phyloP scores from a whole-genome alignment of 2,888 invertebrate genomes.

The Oligia fasciuncula region DNA sequence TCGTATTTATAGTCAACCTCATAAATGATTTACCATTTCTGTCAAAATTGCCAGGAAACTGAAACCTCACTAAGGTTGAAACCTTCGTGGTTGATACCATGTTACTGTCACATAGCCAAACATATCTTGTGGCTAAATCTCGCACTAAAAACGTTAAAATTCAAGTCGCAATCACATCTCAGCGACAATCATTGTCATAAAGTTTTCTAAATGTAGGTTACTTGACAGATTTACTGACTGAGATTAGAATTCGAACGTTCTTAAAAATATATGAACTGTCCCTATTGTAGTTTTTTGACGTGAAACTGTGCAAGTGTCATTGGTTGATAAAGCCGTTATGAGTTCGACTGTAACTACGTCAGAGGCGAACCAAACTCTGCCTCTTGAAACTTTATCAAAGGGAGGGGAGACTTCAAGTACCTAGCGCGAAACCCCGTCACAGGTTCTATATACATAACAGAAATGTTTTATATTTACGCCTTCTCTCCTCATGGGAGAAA shows the following conservation, averaged over 20 bases:
- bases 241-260: neutral
- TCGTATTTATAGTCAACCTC: neutral
- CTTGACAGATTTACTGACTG: neutral
- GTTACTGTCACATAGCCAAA: neutral
- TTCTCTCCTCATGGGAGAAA: neutral
- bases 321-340: neutral
- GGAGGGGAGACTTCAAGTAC: neutral
- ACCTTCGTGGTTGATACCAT: neutral
- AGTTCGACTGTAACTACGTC: neutral
- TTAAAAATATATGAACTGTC: neutral
- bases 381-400: slow-evolving; percentile 10
- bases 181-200: neutral
- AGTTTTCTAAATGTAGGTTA: neutral
- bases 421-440: neutral
- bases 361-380: slow-evolving; percentile 4
- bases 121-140: neutral
- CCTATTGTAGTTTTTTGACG: too few species aligned
- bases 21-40: neutral
- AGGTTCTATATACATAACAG: neutral
- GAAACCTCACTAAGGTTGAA: neutral
- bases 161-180: neutral
- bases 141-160: neutral
- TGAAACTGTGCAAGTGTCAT: neutral
- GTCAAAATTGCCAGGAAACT: too few species aligned
- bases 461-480: slow-evolving; percentile 1